Conservation (phyloP, 2,888 invertebrate species). For the Byasa hedistus region DNA sequence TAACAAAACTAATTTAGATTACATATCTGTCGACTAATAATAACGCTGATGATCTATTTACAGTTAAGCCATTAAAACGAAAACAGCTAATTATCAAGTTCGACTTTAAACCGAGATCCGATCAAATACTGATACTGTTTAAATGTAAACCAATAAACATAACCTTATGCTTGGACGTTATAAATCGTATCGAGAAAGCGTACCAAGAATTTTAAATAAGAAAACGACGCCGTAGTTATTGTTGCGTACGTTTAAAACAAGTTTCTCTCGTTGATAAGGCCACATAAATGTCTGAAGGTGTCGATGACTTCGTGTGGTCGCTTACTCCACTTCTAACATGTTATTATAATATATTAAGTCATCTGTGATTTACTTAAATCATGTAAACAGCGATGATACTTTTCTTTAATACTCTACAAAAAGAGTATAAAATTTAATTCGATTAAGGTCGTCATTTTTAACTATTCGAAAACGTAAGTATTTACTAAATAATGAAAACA, state of each 20-base stretch:
- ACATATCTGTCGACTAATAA: too few species aligned
- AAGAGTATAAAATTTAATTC: not conserved
- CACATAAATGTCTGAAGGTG: constrained; percentile 55
- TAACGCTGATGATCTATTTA: too few species aligned
- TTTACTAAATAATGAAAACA: not conserved
- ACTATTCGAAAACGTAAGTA: not conserved
- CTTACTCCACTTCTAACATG: not conserved
- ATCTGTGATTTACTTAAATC: not conserved
- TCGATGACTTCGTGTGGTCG: constrained; percentile 54
- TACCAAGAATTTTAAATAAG: constrained; percentile 63
- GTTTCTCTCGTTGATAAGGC: constrained; percentile 72
- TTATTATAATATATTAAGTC: not conserved
- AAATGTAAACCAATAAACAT: constrained; percentile 35
- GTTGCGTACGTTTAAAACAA: constrained; percentile 61
- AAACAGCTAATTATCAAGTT: constrained; percentile 5
- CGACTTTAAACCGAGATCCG: constrained; percentile 20
- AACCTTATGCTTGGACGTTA: constrained; percentile 44
- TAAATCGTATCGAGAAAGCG: constrained; percentile 68
- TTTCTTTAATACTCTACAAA: not conserved
- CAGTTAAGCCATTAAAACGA: not conserved
- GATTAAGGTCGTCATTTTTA: not conserved
- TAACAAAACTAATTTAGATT: too few species aligned
- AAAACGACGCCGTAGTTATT: constrained; percentile 51
- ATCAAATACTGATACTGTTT: constrained; percentile 41
- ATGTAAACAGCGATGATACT: not conserved